These are phyloP conservation scores for Drepanosiphum platanoidis DNA, from an alignment of 2,888 invertebrate genomes.

Conservation along the genomic window DNA sequence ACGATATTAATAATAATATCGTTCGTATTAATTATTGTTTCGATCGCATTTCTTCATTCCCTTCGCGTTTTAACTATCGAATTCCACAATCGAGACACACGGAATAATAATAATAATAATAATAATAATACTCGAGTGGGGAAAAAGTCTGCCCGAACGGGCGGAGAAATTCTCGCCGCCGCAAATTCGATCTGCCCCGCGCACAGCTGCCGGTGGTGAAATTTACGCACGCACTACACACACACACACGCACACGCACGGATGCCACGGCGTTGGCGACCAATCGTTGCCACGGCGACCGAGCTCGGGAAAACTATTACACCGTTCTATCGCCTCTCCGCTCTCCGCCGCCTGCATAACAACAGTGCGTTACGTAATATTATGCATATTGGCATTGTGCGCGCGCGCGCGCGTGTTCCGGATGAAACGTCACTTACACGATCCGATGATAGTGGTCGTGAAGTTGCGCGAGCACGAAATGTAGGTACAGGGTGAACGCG, in stretches of 20 bases:
- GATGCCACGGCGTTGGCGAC: neutral
- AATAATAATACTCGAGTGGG: too few relatives aligned
- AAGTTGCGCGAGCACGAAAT: too few relatives aligned
- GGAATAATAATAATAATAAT: too few relatives aligned
- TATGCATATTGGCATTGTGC: constrained; percentile 13
- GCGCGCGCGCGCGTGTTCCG: neutral
- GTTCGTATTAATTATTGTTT: too few relatives aligned
- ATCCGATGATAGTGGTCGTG: neutral
- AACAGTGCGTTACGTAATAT: neutral
- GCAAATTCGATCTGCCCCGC: constrained; percentile 5
- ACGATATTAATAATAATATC: too few relatives aligned
- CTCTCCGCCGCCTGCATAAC: neutral
- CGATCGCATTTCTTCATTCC: too few relatives aligned
- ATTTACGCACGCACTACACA: neutral
- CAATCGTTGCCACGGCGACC: constrained; percentile 40
- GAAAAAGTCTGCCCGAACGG: neutral
- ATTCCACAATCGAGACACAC: too few relatives aligned
- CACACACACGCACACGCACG: neutral
- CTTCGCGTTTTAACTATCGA: too few relatives aligned
- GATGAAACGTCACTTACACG: neutral
- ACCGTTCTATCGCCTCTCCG: neutral
- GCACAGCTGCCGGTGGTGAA: neutral
- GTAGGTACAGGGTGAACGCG: too few relatives aligned
- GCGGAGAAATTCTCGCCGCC: neutral
- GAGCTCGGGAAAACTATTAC: constrained; percentile 30